Conservation (phyloP, 2,797 vertebrate species). For the Microcaecilia unicolor region DNA sequence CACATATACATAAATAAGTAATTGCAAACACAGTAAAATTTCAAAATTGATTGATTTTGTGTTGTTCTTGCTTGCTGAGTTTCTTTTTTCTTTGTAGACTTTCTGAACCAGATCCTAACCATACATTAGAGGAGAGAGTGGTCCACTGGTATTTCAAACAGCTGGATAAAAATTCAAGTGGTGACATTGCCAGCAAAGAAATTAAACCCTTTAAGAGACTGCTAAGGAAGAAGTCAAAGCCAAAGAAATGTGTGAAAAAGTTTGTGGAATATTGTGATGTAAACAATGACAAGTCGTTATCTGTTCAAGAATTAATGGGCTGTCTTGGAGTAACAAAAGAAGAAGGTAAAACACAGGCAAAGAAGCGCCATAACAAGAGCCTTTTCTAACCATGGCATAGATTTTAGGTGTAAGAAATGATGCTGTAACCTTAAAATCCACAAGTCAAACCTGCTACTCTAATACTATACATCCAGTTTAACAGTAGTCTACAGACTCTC, state of each 20-base stretch:
- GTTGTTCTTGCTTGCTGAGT: neutral
- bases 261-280: slow-evolving; percentile 93
- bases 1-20: too few relatives aligned
- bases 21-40: too few relatives aligned
- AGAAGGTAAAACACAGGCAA: too few relatives aligned
- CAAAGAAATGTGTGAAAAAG: slow-evolving; percentile 93
- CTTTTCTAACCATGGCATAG: slow-evolving; percentile 1
- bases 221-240: slow-evolving; percentile 90
- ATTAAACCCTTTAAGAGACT: slow-evolving; percentile 93
- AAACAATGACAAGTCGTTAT: slow-evolving; percentile 83
- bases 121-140: slow-evolving; percentile 89
- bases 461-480: too few relatives aligned
- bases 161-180: slow-evolving; percentile 85
- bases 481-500: too few relatives aligned
- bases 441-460: too few relatives aligned
- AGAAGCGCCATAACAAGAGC: slow-evolving; percentile 46
- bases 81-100: slow-evolving; percentile 49
- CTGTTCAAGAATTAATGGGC: slow-evolving; percentile 86
- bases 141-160: slow-evolving; percentile 95
- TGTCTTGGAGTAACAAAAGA: slow-evolving; percentile 86
- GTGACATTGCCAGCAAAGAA: slow-evolving; percentile 93
- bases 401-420: too few relatives aligned
- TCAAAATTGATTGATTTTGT: too few relatives aligned
- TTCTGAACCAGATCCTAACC: slow-evolving; percentile 86
- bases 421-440: too few relatives aligned